Evolutionary conservation across 2,113 vertebrate species (phyloP).

Genomic region (Pelvicachromis taeniatus): DNA sequence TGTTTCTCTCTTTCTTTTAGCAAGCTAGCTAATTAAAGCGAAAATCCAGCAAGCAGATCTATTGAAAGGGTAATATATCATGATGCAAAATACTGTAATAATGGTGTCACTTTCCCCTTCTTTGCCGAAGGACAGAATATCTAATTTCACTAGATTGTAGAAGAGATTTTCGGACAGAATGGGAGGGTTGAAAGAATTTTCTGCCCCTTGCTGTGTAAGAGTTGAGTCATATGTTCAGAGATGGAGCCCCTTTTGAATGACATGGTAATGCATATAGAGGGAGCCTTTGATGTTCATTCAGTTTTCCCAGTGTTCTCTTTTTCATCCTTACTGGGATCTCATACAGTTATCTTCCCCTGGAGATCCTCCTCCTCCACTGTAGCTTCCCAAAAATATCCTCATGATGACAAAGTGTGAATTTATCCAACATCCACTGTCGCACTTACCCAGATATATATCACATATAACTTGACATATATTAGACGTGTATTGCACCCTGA

Average conservation of each 20-base stretch:
- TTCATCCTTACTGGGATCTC: background rate
- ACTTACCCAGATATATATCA: slow-evolving; percentile 9
- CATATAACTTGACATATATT: slow-evolving; percentile 10
- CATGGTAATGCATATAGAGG: background rate
- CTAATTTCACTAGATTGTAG: background rate
- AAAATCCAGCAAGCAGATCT: background rate
- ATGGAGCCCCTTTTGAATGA: background rate
- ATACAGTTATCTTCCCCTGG: background rate
- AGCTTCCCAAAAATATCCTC: background rate
- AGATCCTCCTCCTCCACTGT: background rate
- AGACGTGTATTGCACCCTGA: slow-evolving; percentile 10
- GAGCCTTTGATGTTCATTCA: background rate
- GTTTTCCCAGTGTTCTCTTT: background rate
- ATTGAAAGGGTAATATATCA: slow-evolving; percentile 8
- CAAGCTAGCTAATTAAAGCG: slow-evolving; percentile 24
- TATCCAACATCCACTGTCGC: background rate
- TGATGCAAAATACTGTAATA: slow-evolving; percentile 64
- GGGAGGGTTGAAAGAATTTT: background rate
- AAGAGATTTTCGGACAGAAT: background rate
- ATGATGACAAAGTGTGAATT: background rate
- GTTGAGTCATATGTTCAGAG: slow-evolving; percentile 5
- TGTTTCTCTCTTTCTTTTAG: background rate
- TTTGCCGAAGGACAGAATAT: background rate
- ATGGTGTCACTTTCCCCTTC: background rate
- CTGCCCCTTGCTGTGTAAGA: background rate